Percentiles rank a stretch among this genome's conserved stretches.
Evolutionary conservation across 1,140 invertebrate species (phyloP).

Genomic region (Leptinotarsa defecta): DNA sequence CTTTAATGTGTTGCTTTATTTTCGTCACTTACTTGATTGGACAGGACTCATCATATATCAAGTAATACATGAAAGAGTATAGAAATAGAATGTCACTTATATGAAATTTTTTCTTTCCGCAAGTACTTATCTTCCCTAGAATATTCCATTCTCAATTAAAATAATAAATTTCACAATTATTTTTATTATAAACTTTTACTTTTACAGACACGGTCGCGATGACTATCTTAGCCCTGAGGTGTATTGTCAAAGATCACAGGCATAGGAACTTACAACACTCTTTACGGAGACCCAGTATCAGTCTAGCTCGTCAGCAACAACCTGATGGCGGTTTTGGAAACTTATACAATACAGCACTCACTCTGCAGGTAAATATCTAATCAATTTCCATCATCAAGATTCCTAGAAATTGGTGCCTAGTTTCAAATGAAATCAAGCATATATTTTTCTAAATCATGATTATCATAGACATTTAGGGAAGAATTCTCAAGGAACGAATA

Average conservation of each 20-base stretch:
- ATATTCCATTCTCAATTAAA: background rate
- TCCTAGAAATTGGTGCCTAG: no score
- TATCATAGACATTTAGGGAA: no score
- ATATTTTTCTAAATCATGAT: no score
- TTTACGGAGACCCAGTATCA: conserved; percentile 72
- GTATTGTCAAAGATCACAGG: conserved; percentile 81
- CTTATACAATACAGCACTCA: conserved; percentile 77
- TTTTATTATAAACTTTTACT: conserved; percentile 1
- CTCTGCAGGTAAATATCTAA: conserved; percentile 65
- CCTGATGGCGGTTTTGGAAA: conserved; percentile 81
- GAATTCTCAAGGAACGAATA: background rate
- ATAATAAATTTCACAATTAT: no score
- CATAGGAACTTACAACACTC: conserved; percentile 79
- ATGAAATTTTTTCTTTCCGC: no score
- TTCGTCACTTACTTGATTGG: background rate
- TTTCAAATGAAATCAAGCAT: no score
- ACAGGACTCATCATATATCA: no score
- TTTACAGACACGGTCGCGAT: conserved; percentile 78
- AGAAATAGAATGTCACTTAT: no score
- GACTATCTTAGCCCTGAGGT: conserved; percentile 80
- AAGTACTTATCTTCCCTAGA: background rate
- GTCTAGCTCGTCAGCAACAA: conserved; percentile 75
- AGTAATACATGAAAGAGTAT: no score
- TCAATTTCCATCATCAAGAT: no score
- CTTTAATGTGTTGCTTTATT: background rate